These are phyloP conservation scores for Prionace glauca DNA, from an alignment of 2,797 vertebrate genomes.

Conservation along the genomic window DNA sequence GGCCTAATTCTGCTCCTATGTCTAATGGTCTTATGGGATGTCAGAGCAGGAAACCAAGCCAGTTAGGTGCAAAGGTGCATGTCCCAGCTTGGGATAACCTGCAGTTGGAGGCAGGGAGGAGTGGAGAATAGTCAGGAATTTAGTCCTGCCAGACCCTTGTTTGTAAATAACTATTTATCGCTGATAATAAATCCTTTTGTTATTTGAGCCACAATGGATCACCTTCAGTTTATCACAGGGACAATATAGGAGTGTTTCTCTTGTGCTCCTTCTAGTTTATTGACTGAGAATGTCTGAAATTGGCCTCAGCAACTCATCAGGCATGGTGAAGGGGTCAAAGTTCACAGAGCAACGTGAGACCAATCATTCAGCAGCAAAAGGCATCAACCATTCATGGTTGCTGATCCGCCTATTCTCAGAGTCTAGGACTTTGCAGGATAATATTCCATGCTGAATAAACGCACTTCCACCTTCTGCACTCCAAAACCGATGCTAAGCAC, in stretches of 20 bases:
- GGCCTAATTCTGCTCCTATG: no score
- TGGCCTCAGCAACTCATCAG: not conserved
- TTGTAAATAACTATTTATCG: no score
- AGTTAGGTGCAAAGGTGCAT: no score
- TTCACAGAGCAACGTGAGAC: not conserved
- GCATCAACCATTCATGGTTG: not conserved
- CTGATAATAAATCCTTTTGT: no score
- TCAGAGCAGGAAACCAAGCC: no score
- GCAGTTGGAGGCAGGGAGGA: no score
- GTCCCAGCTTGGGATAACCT: no score
- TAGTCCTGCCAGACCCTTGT: no score
- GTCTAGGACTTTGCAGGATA: not conserved
- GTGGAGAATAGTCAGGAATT: no score
- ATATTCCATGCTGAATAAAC: not conserved
- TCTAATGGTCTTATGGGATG: no score
- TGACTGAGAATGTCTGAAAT: not conserved
- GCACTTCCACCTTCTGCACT: not conserved
- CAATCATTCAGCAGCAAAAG: not conserved
- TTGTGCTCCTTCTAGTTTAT: not conserved
- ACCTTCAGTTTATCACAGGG: no score
- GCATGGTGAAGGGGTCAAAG: not conserved
- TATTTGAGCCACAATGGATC: no score
- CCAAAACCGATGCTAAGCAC: not conserved
- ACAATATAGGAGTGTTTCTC: not conserved
- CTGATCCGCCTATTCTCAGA: not conserved